A percentile compares a stretch with the other conserved stretches of the same genome.
phyloP scores from a whole-genome alignment of 35 echinoderm and acorn worm genomes.

The Patiria miniata region DNA sequence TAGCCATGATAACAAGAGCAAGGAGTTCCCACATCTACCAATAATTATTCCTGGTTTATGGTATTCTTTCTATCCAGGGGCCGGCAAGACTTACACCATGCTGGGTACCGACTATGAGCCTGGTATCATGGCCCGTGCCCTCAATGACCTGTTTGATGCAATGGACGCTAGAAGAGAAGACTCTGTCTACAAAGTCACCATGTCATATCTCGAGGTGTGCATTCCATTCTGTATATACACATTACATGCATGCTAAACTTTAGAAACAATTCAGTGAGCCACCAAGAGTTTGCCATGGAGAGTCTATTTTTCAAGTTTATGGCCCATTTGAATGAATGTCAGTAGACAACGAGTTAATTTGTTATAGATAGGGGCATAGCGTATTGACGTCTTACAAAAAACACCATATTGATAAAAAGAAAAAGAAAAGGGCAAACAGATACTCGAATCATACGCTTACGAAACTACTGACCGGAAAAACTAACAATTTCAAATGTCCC shows the following conservation, averaged over 20 bases:
- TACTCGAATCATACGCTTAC: too few species aligned
- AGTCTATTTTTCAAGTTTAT: too few species aligned
- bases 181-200: conserved; percentile 81
- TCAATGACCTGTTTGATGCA: conserved; percentile 86
- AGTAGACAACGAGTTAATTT: neutral
- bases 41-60: too few species aligned
- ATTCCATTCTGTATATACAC: neutral
- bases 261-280: conserved; percentile 8
- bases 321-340: too few species aligned
- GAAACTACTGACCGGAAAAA: too few species aligned
- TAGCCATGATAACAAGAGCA: too few species aligned
- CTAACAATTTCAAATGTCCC: too few species aligned
- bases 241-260: neutral
- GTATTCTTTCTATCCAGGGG: conserved; percentile 56
- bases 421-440: too few species aligned
- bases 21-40: too few species aligned
- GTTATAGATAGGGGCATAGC: neutral
- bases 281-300: too few species aligned
- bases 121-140: conserved; percentile 90
- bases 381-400: too few species aligned
- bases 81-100: conserved; percentile 98
- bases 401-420: too few species aligned
- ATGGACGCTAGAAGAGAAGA: conserved; percentile 88
- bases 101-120: conserved; percentile 86
- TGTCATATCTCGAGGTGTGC: conserved; percentile 93